Percentiles rank a stretch among this genome's conserved stretches.
These are phyloP conservation scores for Elephantulus edwardii DNA, from an alignment of 2,113 vertebrate species.

Conservation along the genomic window DNA sequence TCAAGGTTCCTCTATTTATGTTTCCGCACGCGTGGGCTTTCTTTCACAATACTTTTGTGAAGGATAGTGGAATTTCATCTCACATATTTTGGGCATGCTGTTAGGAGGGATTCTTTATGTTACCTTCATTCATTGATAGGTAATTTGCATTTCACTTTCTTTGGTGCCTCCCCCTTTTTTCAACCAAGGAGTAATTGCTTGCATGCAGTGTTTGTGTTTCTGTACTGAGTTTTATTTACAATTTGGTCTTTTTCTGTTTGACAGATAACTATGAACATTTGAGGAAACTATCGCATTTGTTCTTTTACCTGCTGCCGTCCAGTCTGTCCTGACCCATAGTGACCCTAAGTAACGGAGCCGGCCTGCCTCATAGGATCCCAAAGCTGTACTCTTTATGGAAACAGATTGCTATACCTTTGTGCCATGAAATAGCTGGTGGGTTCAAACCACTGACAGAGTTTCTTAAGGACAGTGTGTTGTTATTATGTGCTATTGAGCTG, in stretches of 20 bases:
- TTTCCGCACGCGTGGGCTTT: not conserved
- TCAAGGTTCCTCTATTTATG: slow-evolving; percentile 47
- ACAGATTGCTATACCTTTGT: not conserved
- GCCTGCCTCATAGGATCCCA: not conserved
- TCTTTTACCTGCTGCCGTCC: not conserved
- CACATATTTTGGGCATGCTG: no score
- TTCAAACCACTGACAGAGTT: not conserved
- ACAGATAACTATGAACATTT: slow-evolving; percentile 31
- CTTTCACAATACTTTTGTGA: not conserved
- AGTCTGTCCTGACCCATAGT: not conserved
- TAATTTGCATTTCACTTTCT: not conserved
- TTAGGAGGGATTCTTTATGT: not conserved
- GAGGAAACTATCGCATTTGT: not conserved
- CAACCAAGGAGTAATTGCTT: not conserved
- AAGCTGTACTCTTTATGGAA: not conserved
- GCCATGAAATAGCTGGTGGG: not conserved
- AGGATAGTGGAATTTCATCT: no score
- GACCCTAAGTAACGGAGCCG: not conserved
- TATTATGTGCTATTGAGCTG: no score
- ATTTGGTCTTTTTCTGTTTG: slow-evolving; percentile 36
- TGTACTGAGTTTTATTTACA: not conserved
- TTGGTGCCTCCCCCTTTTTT: not conserved
- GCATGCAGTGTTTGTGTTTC: not conserved
- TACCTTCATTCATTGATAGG: not conserved
- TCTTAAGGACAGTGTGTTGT: not conserved